Evolutionary conservation across 2,888 invertebrate species (phyloP).

Genomic region (Cyrtodaria siliqua): DNA sequence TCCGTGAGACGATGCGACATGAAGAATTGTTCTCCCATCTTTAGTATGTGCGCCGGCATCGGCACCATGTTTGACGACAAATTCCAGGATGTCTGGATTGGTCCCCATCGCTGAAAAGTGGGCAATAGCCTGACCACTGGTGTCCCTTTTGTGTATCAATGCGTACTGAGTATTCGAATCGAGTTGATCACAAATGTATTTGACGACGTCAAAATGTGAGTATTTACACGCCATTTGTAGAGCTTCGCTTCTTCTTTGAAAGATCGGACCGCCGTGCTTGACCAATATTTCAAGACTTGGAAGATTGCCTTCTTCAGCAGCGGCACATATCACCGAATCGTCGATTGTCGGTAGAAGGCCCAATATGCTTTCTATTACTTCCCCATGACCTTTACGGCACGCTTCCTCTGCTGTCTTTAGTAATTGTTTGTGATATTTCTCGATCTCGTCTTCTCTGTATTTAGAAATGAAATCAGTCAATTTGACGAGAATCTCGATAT

Average conservation of each 20-base stretch:
- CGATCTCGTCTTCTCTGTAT: constrained; percentile 4
- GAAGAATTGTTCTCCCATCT: constrained; percentile 43
- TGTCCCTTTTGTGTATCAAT: constrained; percentile 31
- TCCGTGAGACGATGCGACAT: constrained; percentile 46
- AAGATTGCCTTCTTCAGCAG: constrained; percentile 26
- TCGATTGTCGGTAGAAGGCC: background rate
- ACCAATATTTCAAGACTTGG: background rate
- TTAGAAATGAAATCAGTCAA: constrained; percentile 6
- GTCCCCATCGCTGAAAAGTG: constrained; percentile 50
- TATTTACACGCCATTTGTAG: constrained; percentile 22
- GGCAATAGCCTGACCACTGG: constrained; percentile 28
- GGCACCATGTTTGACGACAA: constrained; percentile 33
- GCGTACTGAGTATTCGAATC: constrained; percentile 6
- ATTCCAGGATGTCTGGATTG: constrained; percentile 29
- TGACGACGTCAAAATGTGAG: constrained; percentile 27
- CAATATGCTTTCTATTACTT: constrained; percentile 6
- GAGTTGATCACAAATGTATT: constrained; percentile 14
- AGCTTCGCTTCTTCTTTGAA: constrained; percentile 12
- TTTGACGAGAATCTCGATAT: background rate
- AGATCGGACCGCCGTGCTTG: background rate
- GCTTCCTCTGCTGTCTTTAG: background rate
- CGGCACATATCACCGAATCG: constrained; percentile 10
- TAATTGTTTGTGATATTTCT: background rate
- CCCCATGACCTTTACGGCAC: background rate
- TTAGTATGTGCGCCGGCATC: constrained; percentile 29